phyloP scores from a whole-genome alignment of 2,888 invertebrate genomes.

The Cybosia mesomella region DNA sequence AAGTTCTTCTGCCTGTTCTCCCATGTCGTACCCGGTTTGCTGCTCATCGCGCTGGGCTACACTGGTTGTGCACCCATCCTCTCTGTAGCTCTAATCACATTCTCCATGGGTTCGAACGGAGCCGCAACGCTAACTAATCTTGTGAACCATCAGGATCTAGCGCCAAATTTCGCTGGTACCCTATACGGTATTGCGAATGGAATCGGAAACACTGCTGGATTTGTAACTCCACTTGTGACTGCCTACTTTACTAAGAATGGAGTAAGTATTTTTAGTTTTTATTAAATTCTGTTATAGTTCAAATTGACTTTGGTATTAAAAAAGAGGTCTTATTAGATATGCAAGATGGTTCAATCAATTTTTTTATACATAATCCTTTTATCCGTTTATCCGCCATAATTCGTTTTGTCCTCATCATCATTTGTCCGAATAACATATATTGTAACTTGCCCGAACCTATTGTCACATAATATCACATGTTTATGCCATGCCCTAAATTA shows the following conservation, averaged over 20 bases:
- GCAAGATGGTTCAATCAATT: too few species aligned
- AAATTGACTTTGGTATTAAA: background rate
- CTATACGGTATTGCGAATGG: conserved; percentile 92
- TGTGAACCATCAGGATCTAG: conserved; percentile 90
- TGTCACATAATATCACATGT: too few species aligned
- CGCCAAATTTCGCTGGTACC: conserved; percentile 92
- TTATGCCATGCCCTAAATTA: too few species aligned
- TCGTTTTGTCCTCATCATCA: too few species aligned
- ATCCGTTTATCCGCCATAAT: too few species aligned
- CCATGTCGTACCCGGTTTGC: conserved; percentile 84
- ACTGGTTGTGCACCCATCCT: conserved; percentile 88
- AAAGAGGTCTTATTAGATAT: too few species aligned
- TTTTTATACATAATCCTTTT: too few species aligned
- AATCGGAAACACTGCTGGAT: conserved; percentile 90
- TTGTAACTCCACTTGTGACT: conserved; percentile 91
- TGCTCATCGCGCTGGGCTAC: conserved; percentile 86
- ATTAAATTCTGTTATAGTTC: background rate
- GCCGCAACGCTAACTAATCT: conserved; percentile 88
- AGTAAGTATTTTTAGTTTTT: conserved; percentile 68
- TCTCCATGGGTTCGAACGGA: conserved; percentile 90
- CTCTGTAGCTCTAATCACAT: conserved; percentile 89
- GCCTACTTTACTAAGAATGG: conserved; percentile 88
- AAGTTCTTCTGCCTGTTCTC: conserved; percentile 90
- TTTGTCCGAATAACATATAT: too few species aligned
- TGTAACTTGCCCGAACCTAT: too few species aligned